These are phyloP conservation scores for Rattus norvegicus DNA, from an alignment of 2,113 vertebrate genomes.

Conservation along the genomic window GRCr8 NC_086029.1:57305501-57306000, in stretches of 20 bases:
- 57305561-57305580: background rate
- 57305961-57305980: background rate
- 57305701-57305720: conserved; percentile 16
- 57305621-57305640: background rate
- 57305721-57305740: conserved; percentile 1
- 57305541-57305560: conserved; percentile 7
- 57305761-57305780: background rate
- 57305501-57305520: background rate
- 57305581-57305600: background rate
- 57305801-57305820: background rate
- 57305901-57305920: background rate
- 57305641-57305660: background rate
- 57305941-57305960: background rate
- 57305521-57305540: background rate
- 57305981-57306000: background rate
- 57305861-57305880: background rate
- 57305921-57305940: background rate
- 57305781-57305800: background rate
- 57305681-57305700: background rate
- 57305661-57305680: background rate
- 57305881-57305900: background rate
- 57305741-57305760: background rate
- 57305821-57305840: background rate
- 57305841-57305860: background rate
- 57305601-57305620: conserved; percentile 30